Evolutionary conservation across 1,140 invertebrate genomes (phyloP).

Genomic region (Aphelinus certus): DNA sequence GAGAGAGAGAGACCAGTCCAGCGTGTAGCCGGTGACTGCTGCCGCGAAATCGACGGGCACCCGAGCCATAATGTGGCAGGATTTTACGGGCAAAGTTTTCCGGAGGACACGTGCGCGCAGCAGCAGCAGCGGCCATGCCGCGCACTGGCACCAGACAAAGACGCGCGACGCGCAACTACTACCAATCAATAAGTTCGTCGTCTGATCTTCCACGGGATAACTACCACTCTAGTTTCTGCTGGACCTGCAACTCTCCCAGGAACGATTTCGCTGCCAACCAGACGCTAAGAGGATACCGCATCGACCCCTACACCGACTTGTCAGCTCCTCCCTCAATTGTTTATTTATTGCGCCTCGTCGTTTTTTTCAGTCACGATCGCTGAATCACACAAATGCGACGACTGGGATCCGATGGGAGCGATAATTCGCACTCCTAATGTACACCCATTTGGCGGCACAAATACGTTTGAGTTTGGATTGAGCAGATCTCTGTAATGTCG

Average conservation of each 20-base stretch:
- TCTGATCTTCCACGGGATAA: conserved; percentile 47
- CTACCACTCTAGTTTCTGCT: conserved; percentile 47
- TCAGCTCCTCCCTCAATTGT: too few species aligned
- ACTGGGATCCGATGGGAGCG: too few species aligned
- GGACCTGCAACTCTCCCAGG: conserved; percentile 48
- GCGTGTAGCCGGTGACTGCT: conserved; percentile 17
- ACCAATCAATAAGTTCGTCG: conserved; percentile 44
- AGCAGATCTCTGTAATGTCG: too few species aligned
- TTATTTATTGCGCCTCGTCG: too few species aligned
- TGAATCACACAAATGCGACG: too few species aligned
- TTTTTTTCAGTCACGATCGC: too few species aligned
- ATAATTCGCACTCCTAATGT: too few species aligned
- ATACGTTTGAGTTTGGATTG: too few species aligned
- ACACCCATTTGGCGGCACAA: too few species aligned
- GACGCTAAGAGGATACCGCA: conserved; percentile 40
- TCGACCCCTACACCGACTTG: too few species aligned
- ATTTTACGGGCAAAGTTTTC: conserved; percentile 37
- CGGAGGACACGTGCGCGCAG: conserved; percentile 38
- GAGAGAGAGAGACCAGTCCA: background rate
- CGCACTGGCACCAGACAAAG: too few species aligned
- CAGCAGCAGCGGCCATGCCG: conserved; percentile 40
- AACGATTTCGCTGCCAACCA: conserved; percentile 47
- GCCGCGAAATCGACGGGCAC: conserved; percentile 32
- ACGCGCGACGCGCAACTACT: conserved; percentile 28
- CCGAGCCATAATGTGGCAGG: conserved; percentile 31